These are phyloP conservation scores for Hetaerina americana DNA, from an alignment of 1,140 invertebrate species.

Conservation along the genomic window DNA sequence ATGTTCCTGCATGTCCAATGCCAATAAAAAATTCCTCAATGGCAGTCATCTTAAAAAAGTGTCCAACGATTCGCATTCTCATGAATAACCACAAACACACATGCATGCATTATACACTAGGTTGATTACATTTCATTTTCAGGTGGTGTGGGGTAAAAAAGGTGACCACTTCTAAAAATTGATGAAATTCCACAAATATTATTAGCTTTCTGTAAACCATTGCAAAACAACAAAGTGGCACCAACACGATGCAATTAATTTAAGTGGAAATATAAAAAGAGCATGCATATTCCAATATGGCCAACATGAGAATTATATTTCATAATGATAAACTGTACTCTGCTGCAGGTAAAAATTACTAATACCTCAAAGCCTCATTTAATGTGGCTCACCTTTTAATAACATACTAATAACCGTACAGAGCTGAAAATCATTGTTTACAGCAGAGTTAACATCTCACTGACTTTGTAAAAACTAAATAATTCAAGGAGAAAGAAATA, in stretches of 20 bases:
- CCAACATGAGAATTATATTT: neutral
- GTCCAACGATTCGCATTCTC: neutral
- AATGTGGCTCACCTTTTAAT: too few relatives aligned
- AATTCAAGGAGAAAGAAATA: neutral
- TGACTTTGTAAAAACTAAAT: neutral
- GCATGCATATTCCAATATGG: neutral
- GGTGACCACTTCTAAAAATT: neutral
- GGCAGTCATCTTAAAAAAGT: neutral
- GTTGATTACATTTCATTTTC: neutral
- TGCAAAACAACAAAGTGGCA: neutral
- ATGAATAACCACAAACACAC: too few relatives aligned
- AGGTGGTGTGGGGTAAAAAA: neutral
- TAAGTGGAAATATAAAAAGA: neutral
- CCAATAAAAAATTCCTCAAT: neutral
- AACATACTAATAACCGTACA: too few relatives aligned
- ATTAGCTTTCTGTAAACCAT: neutral
- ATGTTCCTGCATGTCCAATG: neutral
- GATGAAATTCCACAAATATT: neutral
- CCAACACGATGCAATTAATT: neutral
- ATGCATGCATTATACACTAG: neutral
- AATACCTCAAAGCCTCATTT: too few relatives aligned
- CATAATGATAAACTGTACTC: neutral
- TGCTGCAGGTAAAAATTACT: neutral
- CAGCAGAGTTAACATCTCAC: neutral
- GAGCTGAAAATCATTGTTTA: neutral